Evolutionary conservation across 92 coral and sea anemone genomes (phyloP), one percentile per base, ranked within the genome.

Genomic region (Diadumene lineata): DNA sequence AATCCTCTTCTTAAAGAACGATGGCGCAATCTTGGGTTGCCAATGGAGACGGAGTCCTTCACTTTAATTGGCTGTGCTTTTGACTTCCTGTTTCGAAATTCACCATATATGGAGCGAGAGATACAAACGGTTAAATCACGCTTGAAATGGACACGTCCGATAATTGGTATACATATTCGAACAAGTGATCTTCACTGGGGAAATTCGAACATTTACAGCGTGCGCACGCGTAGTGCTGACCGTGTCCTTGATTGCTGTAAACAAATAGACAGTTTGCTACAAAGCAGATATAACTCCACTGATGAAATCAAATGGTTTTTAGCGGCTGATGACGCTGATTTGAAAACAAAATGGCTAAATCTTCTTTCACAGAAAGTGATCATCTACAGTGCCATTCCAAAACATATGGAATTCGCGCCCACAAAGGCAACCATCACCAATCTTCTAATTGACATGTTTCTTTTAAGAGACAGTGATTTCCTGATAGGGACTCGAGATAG

Each of bases 151-250:
- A 21, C 46, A 7, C 66, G 53, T 58, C 72, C 65, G 1, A 16
- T 53, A 3, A 71, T 82, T 44, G 82, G 87, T n/a, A 82, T 76
- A 30, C 87, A 82, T 43, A 34, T 76, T 22, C 73, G 82, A 31
- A 76, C 87, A 19, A 81, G 75, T 56, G 86, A 81, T 31, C 81
- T 74, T 27, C 86, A 81, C 48, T 81, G 46, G 43, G 86, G 86
- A 23, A 30, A 28, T 23, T 23, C 62, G 1, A 66, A 81, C 44
- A 11, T 30, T 21, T 16, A 17, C 34, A 56, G 64, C 17, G 48
- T 51, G 31, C 71, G 87, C 18, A 75, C 87, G 30, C 69, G 73
- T 19, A 60, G 76, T 60, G 4, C 63, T 25, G 61, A 66, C 23
- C 60, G 30, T 1, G 80, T 82, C 38, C 56, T 68, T 18, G 27